phyloP scores from a whole-genome alignment of 2,797 vertebrate species.

The Brachyrhaphis roseni region DNA sequence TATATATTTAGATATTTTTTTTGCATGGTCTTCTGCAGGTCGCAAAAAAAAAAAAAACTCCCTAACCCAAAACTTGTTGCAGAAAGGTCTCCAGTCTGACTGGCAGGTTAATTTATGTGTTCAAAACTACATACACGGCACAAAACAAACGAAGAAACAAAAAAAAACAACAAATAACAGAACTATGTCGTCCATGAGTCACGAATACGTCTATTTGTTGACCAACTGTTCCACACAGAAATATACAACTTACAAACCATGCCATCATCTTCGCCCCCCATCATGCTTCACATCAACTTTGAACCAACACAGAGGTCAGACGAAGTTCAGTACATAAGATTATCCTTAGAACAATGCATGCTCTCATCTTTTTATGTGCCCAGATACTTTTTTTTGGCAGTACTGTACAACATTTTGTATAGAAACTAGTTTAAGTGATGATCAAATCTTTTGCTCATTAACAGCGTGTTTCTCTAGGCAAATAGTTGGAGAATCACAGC shows the following conservation, averaged over 20 bases:
- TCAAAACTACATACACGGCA: conserved; percentile 39
- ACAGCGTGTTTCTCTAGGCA: conserved; percentile 19
- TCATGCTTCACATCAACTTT: conserved; percentile 79
- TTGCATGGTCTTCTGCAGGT: conserved; percentile 39
- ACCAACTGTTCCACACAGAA: conserved; percentile 61
- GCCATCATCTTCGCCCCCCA: conserved; percentile 58
- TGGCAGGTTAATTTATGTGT: conserved; percentile 36
- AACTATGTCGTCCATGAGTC: conserved; percentile 34
- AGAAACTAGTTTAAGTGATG: conserved; percentile 49
- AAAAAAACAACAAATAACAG: conserved; percentile 35
- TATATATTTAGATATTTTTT: neutral
- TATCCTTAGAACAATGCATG: conserved; percentile 81
- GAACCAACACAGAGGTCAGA: conserved; percentile 77
- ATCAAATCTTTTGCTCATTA: conserved; percentile 21
- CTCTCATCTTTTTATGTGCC: conserved; percentile 75
- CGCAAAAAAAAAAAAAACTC: neutral
- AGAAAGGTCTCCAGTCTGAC: conserved; percentile 28
- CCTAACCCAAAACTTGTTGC: conserved; percentile 28
- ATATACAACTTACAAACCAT: conserved; percentile 64
- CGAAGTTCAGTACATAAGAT: conserved; percentile 74
- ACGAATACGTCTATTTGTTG: conserved; percentile 52
- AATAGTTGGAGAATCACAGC: conserved; percentile 22
- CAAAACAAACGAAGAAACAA: conserved; percentile 37
- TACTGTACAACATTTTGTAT: conserved; percentile 62
- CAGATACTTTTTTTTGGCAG: conserved; percentile 64